These are phyloP conservation scores for Diarsia dahlii DNA, from an alignment of 2,888 invertebrate genomes.

Conservation along the genomic window DNA sequence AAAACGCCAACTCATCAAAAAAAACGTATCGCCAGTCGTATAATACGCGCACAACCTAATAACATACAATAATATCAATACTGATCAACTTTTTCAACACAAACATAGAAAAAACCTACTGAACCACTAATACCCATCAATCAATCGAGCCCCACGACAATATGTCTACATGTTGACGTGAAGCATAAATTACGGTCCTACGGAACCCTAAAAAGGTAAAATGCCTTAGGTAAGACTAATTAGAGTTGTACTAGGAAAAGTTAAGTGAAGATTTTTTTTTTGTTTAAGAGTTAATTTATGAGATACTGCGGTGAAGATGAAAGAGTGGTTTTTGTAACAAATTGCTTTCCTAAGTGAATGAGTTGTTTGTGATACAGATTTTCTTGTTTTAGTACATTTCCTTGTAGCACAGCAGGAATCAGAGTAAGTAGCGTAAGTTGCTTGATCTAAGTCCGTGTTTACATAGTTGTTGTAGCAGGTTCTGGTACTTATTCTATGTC, in stretches of 20 bases:
- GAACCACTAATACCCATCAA: slow-evolving; percentile 65
- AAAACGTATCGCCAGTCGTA: slow-evolving; percentile 23
- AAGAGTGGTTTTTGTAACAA: slow-evolving; percentile 45
- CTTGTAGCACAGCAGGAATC: not conserved
- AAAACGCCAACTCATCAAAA: not conserved
- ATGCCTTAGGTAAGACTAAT: slow-evolving; percentile 64
- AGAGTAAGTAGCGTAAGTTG: not conserved
- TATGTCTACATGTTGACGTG: slow-evolving; percentile 70
- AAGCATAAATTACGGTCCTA: slow-evolving; percentile 61
- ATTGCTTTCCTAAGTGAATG: slow-evolving; percentile 30
- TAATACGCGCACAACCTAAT: slow-evolving; percentile 33
- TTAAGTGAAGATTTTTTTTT: slow-evolving; percentile 41
- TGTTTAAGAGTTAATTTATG: slow-evolving; percentile 50
- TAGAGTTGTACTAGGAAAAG: slow-evolving; percentile 54
- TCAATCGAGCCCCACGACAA: slow-evolving; percentile 69
- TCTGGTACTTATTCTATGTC: not conserved
- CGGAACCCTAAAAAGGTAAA: slow-evolving; percentile 65
- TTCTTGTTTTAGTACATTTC: slow-evolving; percentile 14
- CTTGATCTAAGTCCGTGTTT: not conserved
- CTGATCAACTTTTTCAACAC: slow-evolving; percentile 58
- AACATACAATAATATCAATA: slow-evolving; percentile 60
- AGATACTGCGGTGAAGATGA: slow-evolving; percentile 51
- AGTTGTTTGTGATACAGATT: slow-evolving; percentile 10
- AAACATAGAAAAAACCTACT: slow-evolving; percentile 58
- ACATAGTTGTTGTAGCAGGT: not conserved